These are phyloP conservation scores for Tapera naevia DNA, from an alignment of 2,797 vertebrate genomes.

Conservation along the genomic window DNA sequence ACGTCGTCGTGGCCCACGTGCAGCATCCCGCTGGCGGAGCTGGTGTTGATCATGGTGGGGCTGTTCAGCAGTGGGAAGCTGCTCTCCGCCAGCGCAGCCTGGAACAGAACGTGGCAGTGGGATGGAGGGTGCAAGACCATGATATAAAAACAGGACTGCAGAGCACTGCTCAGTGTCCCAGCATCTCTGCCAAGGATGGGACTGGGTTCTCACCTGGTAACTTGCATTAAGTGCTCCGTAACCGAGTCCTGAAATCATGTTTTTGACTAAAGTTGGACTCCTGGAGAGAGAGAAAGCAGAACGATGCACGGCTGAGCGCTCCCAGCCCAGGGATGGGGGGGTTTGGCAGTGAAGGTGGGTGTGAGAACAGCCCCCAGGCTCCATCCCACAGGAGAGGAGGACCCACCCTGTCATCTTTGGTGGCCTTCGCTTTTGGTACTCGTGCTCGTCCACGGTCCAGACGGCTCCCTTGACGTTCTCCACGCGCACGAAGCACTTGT, in stretches of 20 bases:
- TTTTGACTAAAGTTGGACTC: constrained; percentile 98
- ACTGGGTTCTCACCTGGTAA: constrained; percentile 87
- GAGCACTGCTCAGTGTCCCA: accelerated
- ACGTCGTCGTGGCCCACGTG: constrained; percentile 94
- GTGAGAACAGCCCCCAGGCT: accelerated
- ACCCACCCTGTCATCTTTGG: constrained; percentile 99
- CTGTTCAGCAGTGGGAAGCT: constrained; percentile 94
- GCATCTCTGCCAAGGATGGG: accelerated
- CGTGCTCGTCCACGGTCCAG: constrained; percentile 98
- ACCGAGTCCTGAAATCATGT: constrained; percentile 97
- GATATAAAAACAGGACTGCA: accelerated
- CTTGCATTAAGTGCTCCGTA: constrained; percentile 97
- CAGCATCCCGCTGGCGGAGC: constrained; percentile 91
- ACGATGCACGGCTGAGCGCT: neutral
- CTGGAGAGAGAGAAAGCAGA: constrained; percentile 69
- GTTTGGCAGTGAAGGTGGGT: neutral
- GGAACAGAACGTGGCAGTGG: neutral
- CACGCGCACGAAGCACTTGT: constrained; percentile 98
- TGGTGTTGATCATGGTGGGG: constrained; percentile 88
- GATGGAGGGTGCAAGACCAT: accelerated
- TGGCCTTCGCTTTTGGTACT: constrained; percentile 99
- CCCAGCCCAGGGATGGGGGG: accelerated
- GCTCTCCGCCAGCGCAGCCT: constrained; percentile 96
- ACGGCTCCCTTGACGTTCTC: constrained; percentile 99
- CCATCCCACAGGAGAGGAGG: accelerated